These are phyloP conservation scores for Macrotus californicus DNA, from an alignment of 2,113 vertebrate genomes.

Conservation along the genomic window DNA sequence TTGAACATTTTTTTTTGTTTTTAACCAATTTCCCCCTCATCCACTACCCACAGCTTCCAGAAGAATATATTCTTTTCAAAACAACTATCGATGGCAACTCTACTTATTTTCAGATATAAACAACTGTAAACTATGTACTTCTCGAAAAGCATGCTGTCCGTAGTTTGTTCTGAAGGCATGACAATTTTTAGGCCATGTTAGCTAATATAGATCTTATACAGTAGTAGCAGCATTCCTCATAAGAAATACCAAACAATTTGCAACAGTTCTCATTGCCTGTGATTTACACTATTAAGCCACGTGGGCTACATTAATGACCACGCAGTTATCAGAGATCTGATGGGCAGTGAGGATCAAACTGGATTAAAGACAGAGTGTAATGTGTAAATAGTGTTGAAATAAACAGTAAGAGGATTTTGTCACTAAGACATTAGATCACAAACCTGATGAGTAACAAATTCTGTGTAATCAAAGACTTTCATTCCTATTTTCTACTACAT, in stretches of 20 bases:
- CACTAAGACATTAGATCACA: neutral
- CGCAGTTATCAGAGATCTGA: neutral
- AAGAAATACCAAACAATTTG: neutral
- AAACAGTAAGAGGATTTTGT: neutral
- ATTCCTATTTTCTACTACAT: neutral
- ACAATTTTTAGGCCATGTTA: neutral
- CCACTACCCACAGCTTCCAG: neutral
- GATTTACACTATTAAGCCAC: neutral
- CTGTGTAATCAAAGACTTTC: neutral
- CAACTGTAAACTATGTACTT: neutral
- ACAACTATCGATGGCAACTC: neutral
- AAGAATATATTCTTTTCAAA: constrained; percentile 43
- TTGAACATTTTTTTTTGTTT: constrained; percentile 31
- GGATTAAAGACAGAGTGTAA: neutral
- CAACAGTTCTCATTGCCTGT: neutral
- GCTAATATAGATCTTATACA: neutral
- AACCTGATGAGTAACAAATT: neutral
- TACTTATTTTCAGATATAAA: neutral
- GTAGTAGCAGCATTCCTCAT: neutral
- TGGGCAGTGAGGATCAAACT: neutral
- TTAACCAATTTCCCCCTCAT: constrained; percentile 11
- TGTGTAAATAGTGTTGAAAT: neutral
- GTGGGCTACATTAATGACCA: neutral
- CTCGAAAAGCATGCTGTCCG: neutral
- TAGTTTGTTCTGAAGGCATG: neutral